Percentiles rank a stretch among this genome's conserved stretches.
phyloP scores from a whole-genome alignment of 2,113 vertebrate species.

The Saguinus imperator region DNA sequence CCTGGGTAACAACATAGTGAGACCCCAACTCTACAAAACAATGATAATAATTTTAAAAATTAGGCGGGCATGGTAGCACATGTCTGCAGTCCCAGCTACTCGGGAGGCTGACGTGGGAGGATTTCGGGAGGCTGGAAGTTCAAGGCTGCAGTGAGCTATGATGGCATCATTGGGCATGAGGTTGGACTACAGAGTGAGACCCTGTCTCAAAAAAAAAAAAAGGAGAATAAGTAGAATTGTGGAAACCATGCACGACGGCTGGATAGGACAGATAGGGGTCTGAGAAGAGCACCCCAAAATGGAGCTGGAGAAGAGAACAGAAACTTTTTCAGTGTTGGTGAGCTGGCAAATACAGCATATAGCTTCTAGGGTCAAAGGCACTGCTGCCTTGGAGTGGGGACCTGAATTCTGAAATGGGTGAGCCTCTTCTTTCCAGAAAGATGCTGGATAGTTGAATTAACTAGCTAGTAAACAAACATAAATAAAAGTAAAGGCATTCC shows the following conservation, averaged over 20 bases:
- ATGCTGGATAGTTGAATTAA: slow-evolving; percentile 1
- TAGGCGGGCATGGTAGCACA: background rate
- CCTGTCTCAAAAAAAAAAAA: background rate
- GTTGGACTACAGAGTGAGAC: background rate
- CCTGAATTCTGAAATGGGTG: background rate
- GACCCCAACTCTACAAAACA: background rate
- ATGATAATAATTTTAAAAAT: background rate
- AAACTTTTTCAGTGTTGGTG: background rate
- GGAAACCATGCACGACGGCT: background rate
- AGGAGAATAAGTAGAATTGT: background rate
- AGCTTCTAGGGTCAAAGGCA: background rate
- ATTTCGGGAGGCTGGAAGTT: background rate
- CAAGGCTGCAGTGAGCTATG: background rate
- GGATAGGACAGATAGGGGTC: background rate
- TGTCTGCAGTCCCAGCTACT: background rate
- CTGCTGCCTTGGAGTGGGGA: background rate
- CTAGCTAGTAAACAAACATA: background rate
- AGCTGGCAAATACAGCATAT: background rate
- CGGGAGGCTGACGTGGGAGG: background rate
- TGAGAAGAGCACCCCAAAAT: slow-evolving; percentile 26
- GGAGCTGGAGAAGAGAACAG: background rate
- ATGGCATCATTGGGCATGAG: background rate
- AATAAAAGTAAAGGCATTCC: background rate
- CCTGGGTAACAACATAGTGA: background rate
- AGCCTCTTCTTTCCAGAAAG: background rate